Evolutionary conservation across 1,140 invertebrate species (phyloP), one percentile per base, ranked within the genome.

Genomic region (Rhynchophorus ferrugineus): DNA sequence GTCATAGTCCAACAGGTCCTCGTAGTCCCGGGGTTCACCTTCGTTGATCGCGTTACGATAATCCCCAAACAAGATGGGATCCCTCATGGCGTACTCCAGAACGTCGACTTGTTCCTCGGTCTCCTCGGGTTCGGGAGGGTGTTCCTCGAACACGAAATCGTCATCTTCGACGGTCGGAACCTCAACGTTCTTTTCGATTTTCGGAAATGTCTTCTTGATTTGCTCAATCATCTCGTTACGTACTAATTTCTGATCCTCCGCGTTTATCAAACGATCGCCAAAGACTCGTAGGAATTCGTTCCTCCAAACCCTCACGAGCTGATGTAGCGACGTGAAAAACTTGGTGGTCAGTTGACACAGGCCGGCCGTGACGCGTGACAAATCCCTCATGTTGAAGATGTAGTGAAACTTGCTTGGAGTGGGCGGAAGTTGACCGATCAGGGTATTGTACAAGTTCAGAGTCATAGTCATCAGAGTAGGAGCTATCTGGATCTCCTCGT

Each of bases 401-500:
- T 95, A 95, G 69, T 95, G 91, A 72, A 95, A 95, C 69, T 91
- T 94, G 3, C 84, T 85, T 3, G 92, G 92, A 0, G 89, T 94
- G 13, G 91, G 89, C n/a, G 89, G 87, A 43, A 95, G 67, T 57
- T 90, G 82, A 13, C 75, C 72, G 43, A 86, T 80, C 22, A 89
- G 76, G 44, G 78, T 73, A 78, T 89, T 84, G 63, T 92, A 95
- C n/a, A 94, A 70, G 29, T 84, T 76, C 44, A 94, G 71, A 0
- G 87, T 92, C 71, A 90, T 84, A 33, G 80, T 73, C 1, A 91
- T 81, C 20, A 94, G 75, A 29, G 72, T 77, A 3, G 76, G 67
- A 1, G 81, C 77, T 18, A 85, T 74, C 63, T 81, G 76, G n/a
- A 91, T 72, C 36, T 82, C 78, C 3, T 78, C 67, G 0, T 75